Conservation (phyloP, 2,888 invertebrate genomes). For the Octodonta nipae region DNA sequence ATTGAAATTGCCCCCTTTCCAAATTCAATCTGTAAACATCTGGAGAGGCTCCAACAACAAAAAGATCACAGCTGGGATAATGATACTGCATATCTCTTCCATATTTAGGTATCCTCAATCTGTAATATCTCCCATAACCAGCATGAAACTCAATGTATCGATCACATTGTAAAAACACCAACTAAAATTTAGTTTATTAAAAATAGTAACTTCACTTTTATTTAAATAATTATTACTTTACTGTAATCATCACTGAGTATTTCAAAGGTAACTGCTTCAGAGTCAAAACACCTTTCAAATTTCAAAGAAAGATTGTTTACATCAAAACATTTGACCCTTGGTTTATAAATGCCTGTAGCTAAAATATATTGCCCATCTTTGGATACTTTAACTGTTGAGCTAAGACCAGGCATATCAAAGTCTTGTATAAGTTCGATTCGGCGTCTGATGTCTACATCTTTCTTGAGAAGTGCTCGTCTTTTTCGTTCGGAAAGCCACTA, state of each 20-base stretch:
- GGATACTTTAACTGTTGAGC: conserved; percentile 70
- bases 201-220: conserved; percentile 9
- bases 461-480: conserved; percentile 65
- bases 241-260: conserved; percentile 90
- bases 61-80: conserved; percentile 78
- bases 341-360: conserved; percentile 91
- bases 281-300: conserved; percentile 94
- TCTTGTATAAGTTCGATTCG: conserved; percentile 95
- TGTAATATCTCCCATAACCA: conserved; percentile 80
- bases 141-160: conserved; percentile 92
- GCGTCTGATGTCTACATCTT: conserved; percentile 77
- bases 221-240: conserved; percentile 47
- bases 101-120: conserved; percentile 84
- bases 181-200: no score
- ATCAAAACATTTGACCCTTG: conserved; percentile 90
- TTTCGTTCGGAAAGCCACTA: conserved; percentile 82
- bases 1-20: conserved; percentile 87
- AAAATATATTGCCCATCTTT: conserved; percentile 85
- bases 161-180: conserved; percentile 80
- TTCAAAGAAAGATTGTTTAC: conserved; percentile 90
- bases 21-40: conserved; percentile 72
- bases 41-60: conserved; percentile 72
- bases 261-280: conserved; percentile 89
- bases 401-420: conserved; percentile 96
- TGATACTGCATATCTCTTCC: conserved; percentile 90